These are phyloP conservation scores for Carterocephalus palaemon DNA, from an alignment of 2,888 invertebrate species.

Conservation along the genomic window DNA sequence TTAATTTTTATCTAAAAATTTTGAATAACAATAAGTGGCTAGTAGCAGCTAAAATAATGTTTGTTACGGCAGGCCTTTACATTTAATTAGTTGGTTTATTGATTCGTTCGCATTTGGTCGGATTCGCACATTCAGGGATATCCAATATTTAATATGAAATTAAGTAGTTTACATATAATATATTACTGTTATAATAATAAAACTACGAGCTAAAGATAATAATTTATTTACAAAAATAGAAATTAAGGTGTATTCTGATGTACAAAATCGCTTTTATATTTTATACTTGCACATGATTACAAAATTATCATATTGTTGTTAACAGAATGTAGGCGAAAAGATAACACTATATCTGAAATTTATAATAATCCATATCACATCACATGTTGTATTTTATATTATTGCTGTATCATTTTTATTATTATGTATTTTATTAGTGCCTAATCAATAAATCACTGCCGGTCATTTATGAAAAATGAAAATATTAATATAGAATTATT, in stretches of 20 bases:
- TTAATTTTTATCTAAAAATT: conserved; percentile 26
- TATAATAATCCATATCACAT: conserved; percentile 4
- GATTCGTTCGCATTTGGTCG: no score
- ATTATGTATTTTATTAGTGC: conserved; percentile 3
- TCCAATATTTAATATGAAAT: no score
- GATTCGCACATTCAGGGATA: no score
- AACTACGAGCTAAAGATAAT: conserved; percentile 30
- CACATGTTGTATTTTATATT: conserved; percentile 8
- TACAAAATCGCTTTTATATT: conserved; percentile 43
- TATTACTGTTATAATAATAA: no score
- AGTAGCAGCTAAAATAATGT: no score
- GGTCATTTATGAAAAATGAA: conserved; percentile 4
- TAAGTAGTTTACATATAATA: neutral
- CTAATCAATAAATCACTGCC: conserved; percentile 17
- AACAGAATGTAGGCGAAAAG: conserved; percentile 3
- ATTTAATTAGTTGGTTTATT: no score
- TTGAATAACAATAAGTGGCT: no score
- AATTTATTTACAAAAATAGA: conserved; percentile 76
- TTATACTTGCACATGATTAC: conserved; percentile 61
- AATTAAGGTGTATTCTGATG: conserved; percentile 50
- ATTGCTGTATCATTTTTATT: neutral
- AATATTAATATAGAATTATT: neutral
- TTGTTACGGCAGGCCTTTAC: no score
- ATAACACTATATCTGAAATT: neutral
- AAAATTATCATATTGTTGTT: conserved; percentile 26